Evolutionary conservation across 2,888 invertebrate genomes (phyloP), one percentile per base, ranked within the genome.

Genomic region (Andrena flavipes): DNA sequence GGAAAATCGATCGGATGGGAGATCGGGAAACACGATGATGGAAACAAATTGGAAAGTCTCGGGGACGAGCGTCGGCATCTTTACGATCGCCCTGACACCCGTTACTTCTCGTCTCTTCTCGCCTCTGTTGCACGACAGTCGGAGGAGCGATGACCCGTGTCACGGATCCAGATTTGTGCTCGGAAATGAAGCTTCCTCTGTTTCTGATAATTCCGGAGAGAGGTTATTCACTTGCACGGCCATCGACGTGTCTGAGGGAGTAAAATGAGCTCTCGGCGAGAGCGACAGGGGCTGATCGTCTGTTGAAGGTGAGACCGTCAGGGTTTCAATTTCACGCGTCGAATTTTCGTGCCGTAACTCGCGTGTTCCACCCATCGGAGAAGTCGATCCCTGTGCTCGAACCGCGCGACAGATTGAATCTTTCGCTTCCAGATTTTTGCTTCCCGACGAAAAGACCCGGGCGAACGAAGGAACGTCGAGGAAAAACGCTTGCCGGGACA

Each of bases 21-120:
- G 63, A 48, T 42, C 59, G 13, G 62, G 26, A 13, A n/a, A n/a
- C 29, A 1, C 26, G 62, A 63, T n/a, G 71, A 68, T 68, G 35
- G 69, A 75, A 78, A 67, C 72, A 82, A 86, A 87, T 87, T 77
- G 82, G 69, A 75, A 84, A 82, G 63, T 77, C 71, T n/a, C 26
- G 23, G 13, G 51, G 48, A 35, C 33, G 60, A 67, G 49, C 26
- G 69, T 29, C 56, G 59, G 54, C 51, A 51, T 64, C 64, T 76
- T 82, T 75, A 69, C 74, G 77, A 77, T 51, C 65, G 54, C 51
- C 26, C 48, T 30, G 60, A 35, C 29, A 42, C n/a, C 54, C 35
- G 7, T 29, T 26, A 16, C 26, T 13, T 30, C 3, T 23, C 16
- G 51, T 13, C 7, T 20, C 48, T 20, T 20, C 48, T 20, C 20